Evolutionary conservation across 2,888 invertebrate species (phyloP), one percentile per base, ranked within the genome.

Genomic region (Mayetiola destructor): DNA sequence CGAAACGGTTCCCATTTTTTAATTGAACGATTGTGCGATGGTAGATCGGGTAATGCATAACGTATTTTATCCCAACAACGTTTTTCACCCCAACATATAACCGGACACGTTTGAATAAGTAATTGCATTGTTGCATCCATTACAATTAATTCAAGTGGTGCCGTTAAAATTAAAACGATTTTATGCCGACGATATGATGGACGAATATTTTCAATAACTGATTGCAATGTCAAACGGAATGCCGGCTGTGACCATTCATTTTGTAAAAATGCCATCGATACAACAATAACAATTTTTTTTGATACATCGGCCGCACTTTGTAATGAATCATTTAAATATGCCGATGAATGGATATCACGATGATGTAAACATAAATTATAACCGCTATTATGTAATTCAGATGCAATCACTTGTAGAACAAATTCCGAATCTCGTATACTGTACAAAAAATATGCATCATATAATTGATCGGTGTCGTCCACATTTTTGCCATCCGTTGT

Each of bases 41-140:
- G 27, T 61, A 80, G 77, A 64, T 88, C 88, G 58, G 89, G 89
- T 81, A 90, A 83, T 57, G 87, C 83, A 73, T 78, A 81, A 61
- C 85, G 79, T 61, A 92, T 77, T 73, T 90, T 89, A 65, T 88
- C 87, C 91, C 91, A 92, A 74, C 92, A 92, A 65, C 86, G 78
- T 65, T 84, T 84, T 71, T 91, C 89, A 61, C 85, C 85, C 82
- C 85, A 86, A 62, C 84, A 77, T 62, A 84, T 77, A 56, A 83
- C 82, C 36, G 81, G 79, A 74, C 86, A 80, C 65, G 82, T 81
- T 66, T 83, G 80, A 59, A 85, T 74, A 61, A 85, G 76, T 57
- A 79, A 77, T 68, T 87, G 82, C 55, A 90, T 76, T 65, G 88
- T 87, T 56, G 83, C 77, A 68, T 87, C 88, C 68, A 87, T 79